These are phyloP conservation scores for Eupelmus urozonus DNA, from an alignment of 2,888 invertebrate species.

Conservation along the genomic window DNA sequence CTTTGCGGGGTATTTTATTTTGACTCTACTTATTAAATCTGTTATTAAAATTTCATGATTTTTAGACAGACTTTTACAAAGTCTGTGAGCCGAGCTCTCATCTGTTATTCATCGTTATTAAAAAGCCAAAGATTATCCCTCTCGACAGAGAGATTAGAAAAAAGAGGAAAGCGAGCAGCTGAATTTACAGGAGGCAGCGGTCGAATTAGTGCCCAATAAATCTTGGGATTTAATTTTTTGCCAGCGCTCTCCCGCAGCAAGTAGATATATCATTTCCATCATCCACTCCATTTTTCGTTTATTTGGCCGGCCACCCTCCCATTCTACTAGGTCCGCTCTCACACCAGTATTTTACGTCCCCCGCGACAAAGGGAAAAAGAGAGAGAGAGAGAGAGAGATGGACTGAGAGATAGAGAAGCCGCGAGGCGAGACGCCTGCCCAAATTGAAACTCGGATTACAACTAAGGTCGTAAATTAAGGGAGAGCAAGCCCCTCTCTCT, in stretches of 20 bases:
- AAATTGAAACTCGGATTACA: conserved; percentile 71
- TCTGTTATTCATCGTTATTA: too few relatives aligned
- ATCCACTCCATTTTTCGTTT: conserved; percentile 22
- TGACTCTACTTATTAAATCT: too few relatives aligned
- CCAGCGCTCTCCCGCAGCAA: background rate
- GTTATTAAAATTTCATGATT: too few relatives aligned
- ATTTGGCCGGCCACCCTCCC: background rate
- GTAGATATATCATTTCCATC: conserved; percentile 46
- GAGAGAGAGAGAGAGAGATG: conserved; percentile 8
- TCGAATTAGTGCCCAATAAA: conserved; percentile 18
- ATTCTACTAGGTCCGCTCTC: background rate
- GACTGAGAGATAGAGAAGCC: background rate
- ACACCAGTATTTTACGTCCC: conserved; percentile 42
- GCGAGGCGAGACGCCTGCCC: conserved; percentile 37
- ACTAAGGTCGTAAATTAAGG: conserved; percentile 71
- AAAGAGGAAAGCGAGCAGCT: too few relatives aligned
- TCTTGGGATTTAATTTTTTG: conserved; percentile 32
- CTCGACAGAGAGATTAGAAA: too few relatives aligned
- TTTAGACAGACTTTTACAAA: too few relatives aligned
- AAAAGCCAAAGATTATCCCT: too few relatives aligned
- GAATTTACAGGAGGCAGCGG: too few relatives aligned
- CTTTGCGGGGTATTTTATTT: too few relatives aligned
- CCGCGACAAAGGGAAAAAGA: conserved; percentile 19
- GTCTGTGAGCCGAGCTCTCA: too few relatives aligned
- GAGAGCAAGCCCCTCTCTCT: too few relatives aligned